Evolutionary conservation across 1,140 invertebrate species (phyloP), one percentile per base, ranked within the genome.

Genomic region (Drosophila teissieri): DNA sequence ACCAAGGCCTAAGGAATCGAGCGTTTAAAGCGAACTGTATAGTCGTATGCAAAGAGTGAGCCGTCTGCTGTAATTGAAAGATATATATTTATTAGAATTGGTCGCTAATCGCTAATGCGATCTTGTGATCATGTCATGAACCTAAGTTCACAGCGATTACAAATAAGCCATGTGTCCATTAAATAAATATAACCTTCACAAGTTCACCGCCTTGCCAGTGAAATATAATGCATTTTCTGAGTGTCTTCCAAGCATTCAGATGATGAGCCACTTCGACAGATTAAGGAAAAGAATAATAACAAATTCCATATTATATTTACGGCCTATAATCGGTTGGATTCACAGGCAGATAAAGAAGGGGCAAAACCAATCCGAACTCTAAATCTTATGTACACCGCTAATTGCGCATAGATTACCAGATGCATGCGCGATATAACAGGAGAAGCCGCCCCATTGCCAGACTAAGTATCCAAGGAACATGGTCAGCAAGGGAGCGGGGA

Each of bases 371-470:
- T 88, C 84, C 89, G 84, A 84, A 89, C 52, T 84, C 80, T 88
- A 89, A 88, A 88, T 88, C 84, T 88, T 80, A 88, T 88, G 72
- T 86, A 80, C 82, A 79, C 77, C 74, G 69, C 86, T 90, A 90
- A 90, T 90, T 86, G 86, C 88, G 60, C 78, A 90, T 90, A 90
- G 82, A 90, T 90, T 88, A 90, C 70, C 73, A 80, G 88, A 90
- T 90, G 76, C 78, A 82, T 86, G 82, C 76, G 79, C 81, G 86
- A 86, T 90, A 90, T 69, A 70, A 61, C 49, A 40, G 64, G 63
- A 60, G 68, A 75, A 67, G 78, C 83, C 79, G 83, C 72, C 83
- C 78, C 54, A 68, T 44, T 17, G 40, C 6, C 2, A 42, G n/a
- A n/a, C 15, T 10, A 8, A 42, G n/a, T 17, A 42, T 17, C 15